Percentiles rank a stretch among this genome's conserved stretches.
phyloP scores from a whole-genome alignment of 2,113 vertebrate genomes.

The Mirza zaza region DNA sequence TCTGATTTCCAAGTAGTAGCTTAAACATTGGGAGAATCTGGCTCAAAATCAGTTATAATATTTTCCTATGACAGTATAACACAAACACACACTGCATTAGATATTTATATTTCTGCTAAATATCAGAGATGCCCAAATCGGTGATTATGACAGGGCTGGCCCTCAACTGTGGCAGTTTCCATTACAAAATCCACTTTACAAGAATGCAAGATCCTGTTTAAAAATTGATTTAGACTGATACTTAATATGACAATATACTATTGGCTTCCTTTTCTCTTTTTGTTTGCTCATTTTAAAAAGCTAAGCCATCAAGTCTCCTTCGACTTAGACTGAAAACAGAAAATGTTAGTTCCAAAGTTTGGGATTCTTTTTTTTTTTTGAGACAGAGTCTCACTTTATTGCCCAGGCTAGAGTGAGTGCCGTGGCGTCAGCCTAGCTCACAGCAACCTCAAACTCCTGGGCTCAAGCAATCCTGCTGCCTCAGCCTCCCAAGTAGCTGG shows the following conservation, averaged over 20 bases:
- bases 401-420: no score
- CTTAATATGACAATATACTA: background rate
- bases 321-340: slow-evolving; percentile 40
- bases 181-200: slow-evolving; percentile 62
- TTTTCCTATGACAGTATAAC: slow-evolving; percentile 56
- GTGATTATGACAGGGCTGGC: slow-evolving; percentile 61
- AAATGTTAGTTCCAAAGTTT: slow-evolving; percentile 2
- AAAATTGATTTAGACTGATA: slow-evolving; percentile 6
- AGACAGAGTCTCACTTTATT: no score
- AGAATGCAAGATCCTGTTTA: slow-evolving; percentile 50
- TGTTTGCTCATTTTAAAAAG: slow-evolving; percentile 17
- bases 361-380: no score
- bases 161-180: slow-evolving; percentile 46
- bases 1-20: slow-evolving; percentile 32
- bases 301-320: background rate
- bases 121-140: slow-evolving; percentile 63
- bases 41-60: slow-evolving; percentile 42
- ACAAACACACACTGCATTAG: slow-evolving; percentile 63
- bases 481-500: no score
- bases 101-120: slow-evolving; percentile 73
- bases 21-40: slow-evolving; percentile 46
- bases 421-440: no score
- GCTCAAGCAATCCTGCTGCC: no score
- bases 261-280: background rate
- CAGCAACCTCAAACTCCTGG: no score